Evolutionary conservation across 2,797 vertebrate species (phyloP), one percentile per base, ranked within the genome.

Genomic region (Chromobotia macracanthus): DNA sequence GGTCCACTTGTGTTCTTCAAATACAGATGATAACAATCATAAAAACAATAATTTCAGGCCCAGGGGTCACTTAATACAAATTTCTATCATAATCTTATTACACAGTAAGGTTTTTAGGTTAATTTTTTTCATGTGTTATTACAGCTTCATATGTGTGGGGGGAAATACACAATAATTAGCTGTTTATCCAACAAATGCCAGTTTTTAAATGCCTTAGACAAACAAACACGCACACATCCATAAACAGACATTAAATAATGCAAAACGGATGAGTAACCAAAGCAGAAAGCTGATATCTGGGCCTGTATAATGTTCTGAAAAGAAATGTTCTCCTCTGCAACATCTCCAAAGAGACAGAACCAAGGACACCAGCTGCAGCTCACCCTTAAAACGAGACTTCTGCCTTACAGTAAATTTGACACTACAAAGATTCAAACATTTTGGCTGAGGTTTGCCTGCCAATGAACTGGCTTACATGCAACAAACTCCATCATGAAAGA

Each of bases 341-440:
- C 19, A 76, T 69, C 63, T 55, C 79, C 72, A 58, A n/a, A 81
- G 75, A 63, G 75, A 80, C 78, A 35, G 28, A 67, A 63, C 48
- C 63, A 73, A 79, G 72, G 79, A 81, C 79, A 75, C 55, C 0
- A 21, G 64, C 28, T 41, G 67, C 79, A 21, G 28, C 18, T 56
- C 2, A 50, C 60, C 66, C 53, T 60, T 72, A 46, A 79, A 76
- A 70, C 46, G 50, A 68, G 56, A 81, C 79, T 72, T 81, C 38
- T 68, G 25, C 38, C 67, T 56, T 19, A 23, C 35, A 72, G 35
- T 74, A 13, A 35, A 35, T 28, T 16, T 71, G 19, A 31, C 12
- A 67, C 51, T 5, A 38, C 38, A 25, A 72, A 48, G 21, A 21
- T 48, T 58, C 41, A 77, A 46, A 72, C 38, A 68, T 46, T 68